Evolutionary conservation across 2,113 vertebrate species (phyloP), one percentile per base, ranked within the genome.

Genomic region (Oreochromis spilurus): DNA sequence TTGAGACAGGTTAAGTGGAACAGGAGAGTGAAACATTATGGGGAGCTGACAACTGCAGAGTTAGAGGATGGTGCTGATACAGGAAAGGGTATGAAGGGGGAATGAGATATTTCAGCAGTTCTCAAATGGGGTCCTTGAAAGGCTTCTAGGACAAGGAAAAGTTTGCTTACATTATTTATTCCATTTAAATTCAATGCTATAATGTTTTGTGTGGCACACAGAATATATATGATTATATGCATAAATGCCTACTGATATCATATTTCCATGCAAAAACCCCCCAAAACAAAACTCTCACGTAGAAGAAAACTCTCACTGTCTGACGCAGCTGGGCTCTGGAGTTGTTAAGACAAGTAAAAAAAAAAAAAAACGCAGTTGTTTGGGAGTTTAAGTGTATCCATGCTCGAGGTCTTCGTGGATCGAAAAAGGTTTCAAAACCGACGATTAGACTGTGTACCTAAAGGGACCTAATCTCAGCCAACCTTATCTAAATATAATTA

Each of bases 1-100:
- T 93, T 94, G 93, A 87, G 90, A 87, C 26, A 31, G 83, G 90
- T 95, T 90, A 88, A 85, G 84, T 82, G 83, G 88, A 92, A 89
- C 83, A 60, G 79, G 12, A 21, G 67, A 89, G 88, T 3, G 78
- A 86, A 79, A 87, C 85, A 26, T 36, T 79, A 54, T 7, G 8
- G 31, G 16, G 34, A 80, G 81, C n/a, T 19, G 79, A 82, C 40
- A 82, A 82, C 48, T 43, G 58, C 48, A 53, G 87, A 54, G 88
- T 86, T 43, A 17, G 43, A 79, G 52, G 84, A 87, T 62, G 84
- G 65, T 48, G 87, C 82, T 87, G 87, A 89, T 57, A 70, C 52
- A 50, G 54, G 60, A 72, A 26, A 3, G 12, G 52, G 38, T 72
- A 29, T 84, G 13, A 7, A 38, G 79, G 38, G 38, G 36, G n/a